Evolutionary conservation across 2,113 vertebrate species (phyloP).

Genomic region (Nothocercus nigrocapillus): DNA sequence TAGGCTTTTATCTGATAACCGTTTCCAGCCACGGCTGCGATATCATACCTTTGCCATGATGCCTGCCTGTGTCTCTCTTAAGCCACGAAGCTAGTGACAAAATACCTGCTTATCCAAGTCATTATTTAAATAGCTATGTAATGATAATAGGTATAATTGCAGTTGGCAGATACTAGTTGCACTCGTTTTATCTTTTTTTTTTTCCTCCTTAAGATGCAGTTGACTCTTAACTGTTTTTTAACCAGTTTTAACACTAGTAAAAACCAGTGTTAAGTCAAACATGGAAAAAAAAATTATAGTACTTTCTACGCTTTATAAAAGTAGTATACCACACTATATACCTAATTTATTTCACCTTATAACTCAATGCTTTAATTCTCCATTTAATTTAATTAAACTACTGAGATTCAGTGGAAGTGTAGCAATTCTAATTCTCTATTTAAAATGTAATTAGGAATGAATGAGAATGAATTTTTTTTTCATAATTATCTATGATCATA

Average conservation of each 20-base stretch:
- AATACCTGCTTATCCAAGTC: neutral
- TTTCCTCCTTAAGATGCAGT: neutral
- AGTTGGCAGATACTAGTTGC: neutral
- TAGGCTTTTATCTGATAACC: neutral
- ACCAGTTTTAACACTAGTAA: too few relatives aligned
- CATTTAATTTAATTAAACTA: conserved; percentile 6
- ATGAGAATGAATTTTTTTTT: conserved; percentile 15
- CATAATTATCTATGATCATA: neutral
- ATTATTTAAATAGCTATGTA: neutral
- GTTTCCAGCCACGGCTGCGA: neutral
- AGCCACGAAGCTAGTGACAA: neutral
- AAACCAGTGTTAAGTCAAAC: neutral
- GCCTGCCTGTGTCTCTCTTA: rapidly evolving
- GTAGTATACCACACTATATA: neutral
- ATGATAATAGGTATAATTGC: neutral
- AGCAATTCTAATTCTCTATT: neutral
- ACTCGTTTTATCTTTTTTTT: neutral
- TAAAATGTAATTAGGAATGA: neutral
- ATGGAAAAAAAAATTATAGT: neutral
- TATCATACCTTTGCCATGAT: neutral
- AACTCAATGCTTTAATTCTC: neutral
- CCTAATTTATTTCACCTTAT: conserved; percentile 11
- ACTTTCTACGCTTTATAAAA: neutral
- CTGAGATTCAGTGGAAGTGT: neutral
- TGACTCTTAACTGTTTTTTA: neutral